Evolutionary conservation across 2,113 vertebrate genomes (phyloP).

Genomic region (Oryzias woworae): DNA sequence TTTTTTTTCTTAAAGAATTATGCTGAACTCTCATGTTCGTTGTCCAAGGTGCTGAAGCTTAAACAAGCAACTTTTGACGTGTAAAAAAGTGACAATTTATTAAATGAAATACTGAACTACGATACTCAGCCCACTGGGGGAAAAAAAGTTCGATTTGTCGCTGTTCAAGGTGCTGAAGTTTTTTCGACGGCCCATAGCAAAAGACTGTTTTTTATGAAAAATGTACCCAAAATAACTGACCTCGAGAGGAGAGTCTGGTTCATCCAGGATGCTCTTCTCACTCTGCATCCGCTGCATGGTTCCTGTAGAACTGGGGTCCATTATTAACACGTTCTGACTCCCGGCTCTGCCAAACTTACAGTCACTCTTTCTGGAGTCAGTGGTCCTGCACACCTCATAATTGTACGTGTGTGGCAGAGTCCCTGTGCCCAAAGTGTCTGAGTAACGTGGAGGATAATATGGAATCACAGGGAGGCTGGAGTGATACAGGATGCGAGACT

Average conservation of each 20-base stretch:
- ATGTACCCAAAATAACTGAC: background rate
- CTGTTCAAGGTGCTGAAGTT: slow-evolving; percentile 16
- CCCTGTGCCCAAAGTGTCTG: background rate
- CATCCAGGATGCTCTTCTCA: slow-evolving; percentile 1
- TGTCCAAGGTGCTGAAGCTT: too few species aligned
- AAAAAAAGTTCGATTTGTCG: background rate
- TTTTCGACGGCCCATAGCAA: background rate
- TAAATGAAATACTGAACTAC: too few species aligned
- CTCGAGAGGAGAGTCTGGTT: background rate
- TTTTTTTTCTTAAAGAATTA: too few species aligned
- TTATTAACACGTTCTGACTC: background rate
- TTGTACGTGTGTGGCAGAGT: background rate
- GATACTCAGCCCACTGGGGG: too few species aligned
- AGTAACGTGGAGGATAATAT: background rate
- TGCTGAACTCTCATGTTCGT: too few species aligned
- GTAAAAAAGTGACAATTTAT: too few species aligned
- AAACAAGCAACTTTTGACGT: too few species aligned
- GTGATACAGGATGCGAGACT: slow-evolving; percentile 1
- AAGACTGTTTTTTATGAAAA: background rate
- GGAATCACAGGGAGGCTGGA: background rate
- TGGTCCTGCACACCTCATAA: background rate
- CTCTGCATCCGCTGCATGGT: background rate
- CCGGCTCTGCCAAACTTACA: background rate
- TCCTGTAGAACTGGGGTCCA: slow-evolving; percentile 4
- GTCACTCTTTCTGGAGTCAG: background rate